A percentile compares a stretch with the other conserved stretches of the same genome.
phyloP scores from a whole-genome alignment of 2,888 invertebrate genomes.

The Spisula subtruncata region DNA sequence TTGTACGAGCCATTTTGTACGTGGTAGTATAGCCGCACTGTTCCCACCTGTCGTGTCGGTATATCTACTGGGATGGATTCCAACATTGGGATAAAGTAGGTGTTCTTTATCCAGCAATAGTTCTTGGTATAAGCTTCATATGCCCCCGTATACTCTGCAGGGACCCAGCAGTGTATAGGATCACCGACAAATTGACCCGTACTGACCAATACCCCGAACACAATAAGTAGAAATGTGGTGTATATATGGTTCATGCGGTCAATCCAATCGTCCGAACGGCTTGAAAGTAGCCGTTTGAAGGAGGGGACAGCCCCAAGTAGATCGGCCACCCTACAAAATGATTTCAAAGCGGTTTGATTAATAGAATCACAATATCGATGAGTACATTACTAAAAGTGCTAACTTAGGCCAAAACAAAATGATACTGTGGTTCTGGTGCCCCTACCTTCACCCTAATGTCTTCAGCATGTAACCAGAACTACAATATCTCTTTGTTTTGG shows the following conservation, averaged over 20 bases:
- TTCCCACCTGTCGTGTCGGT: slow-evolving; percentile 72
- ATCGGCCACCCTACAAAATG: slow-evolving; percentile 52
- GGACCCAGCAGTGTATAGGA: slow-evolving; percentile 83
- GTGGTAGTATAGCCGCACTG: background rate
- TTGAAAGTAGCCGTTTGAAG: slow-evolving; percentile 80
- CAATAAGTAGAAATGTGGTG: slow-evolving; percentile 77
- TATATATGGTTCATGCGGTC: slow-evolving; percentile 82
- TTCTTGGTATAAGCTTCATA: slow-evolving; percentile 83
- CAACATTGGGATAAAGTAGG: slow-evolving; percentile 83
- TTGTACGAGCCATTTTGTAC: background rate
- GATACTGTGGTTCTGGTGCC: too few relatives aligned
- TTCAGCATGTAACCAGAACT: too few relatives aligned
- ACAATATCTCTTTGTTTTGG: too few relatives aligned
- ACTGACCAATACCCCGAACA: slow-evolving; percentile 81
- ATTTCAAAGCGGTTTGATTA: background rate
- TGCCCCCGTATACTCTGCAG: slow-evolving; percentile 77
- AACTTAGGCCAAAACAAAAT: too few relatives aligned
- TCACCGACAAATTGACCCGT: slow-evolving; percentile 81
- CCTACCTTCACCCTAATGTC: too few relatives aligned
- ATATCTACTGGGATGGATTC: slow-evolving; percentile 81
- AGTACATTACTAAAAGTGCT: too few relatives aligned
- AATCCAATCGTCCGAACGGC: slow-evolving; percentile 82
- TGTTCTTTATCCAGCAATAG: slow-evolving; percentile 85
- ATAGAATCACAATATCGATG: background rate
- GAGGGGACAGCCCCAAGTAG: slow-evolving; percentile 78